Conservation (phyloP, 2,113 vertebrate genomes). For the Colius striatus region DNA sequence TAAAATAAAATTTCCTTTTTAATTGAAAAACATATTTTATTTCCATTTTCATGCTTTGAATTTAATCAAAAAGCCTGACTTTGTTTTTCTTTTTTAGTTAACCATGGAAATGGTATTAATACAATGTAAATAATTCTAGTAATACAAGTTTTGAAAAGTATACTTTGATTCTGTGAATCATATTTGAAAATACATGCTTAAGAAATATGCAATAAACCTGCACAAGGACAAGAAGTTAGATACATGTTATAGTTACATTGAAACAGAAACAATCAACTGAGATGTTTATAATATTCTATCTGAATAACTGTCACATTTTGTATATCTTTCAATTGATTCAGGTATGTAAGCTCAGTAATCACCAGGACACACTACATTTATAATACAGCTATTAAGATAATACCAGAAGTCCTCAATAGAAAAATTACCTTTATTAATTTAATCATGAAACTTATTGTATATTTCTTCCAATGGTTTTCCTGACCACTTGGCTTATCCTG, state of each 20-base stretch:
- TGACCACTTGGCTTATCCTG: background rate
- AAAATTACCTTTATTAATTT: background rate
- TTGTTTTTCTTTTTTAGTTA: background rate
- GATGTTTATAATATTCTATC: background rate
- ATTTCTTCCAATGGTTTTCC: background rate
- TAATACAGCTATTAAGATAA: background rate
- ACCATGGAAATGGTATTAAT: background rate
- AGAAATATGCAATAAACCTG: background rate
- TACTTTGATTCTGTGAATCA: background rate
- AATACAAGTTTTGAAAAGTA: background rate
- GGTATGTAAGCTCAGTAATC: background rate
- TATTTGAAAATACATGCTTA: background rate
- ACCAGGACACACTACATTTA: background rate
- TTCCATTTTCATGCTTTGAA: background rate
- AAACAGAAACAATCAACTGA: background rate
- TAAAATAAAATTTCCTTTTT: background rate
- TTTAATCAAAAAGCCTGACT: background rate
- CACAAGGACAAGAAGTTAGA: background rate
- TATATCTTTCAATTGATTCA: background rate
- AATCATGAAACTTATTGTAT: background rate
- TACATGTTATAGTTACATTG: background rate
- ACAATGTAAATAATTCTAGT: background rate
- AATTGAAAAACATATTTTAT: background rate
- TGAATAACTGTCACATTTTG: background rate
- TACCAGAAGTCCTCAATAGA: background rate